Percentiles rank a stretch among this genome's conserved stretches.
Evolutionary conservation across 2,797 vertebrate species (phyloP).

Genomic region (Eurystomus glaucurus): DNA sequence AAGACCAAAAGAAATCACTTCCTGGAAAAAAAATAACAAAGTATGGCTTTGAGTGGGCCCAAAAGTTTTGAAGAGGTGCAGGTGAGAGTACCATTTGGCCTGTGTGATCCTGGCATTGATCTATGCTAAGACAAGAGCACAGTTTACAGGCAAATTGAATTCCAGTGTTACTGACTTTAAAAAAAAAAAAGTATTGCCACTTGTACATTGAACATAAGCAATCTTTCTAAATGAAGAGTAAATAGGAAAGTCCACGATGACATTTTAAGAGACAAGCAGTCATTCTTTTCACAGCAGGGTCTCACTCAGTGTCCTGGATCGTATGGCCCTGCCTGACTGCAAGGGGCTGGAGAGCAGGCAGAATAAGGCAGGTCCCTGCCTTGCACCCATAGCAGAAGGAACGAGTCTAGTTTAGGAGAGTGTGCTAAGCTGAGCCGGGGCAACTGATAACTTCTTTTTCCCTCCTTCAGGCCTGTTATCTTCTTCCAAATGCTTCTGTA

Average conservation of each 20-base stretch:
- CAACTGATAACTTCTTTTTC: neutral
- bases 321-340: neutral
- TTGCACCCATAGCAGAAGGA: neutral
- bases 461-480: neutral
- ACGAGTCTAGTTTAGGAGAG: neutral
- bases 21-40: neutral
- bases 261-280: neutral
- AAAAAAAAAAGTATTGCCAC: neutral
- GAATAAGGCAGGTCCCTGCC: neutral
- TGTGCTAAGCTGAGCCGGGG: neutral
- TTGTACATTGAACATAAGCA: neutral
- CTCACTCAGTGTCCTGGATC: rapidly evolving
- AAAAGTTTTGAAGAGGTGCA: neutral
- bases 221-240: neutral
- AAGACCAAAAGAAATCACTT: neutral
- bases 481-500: neutral
- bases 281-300: neutral
- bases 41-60: neutral
- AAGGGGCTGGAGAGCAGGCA: neutral
- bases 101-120: neutral
- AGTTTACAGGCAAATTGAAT: neutral
- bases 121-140: neutral
- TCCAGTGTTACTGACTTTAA: neutral
- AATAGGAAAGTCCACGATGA: neutral
- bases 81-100: neutral